These are phyloP conservation scores for Ernsta delagoae DNA, from an alignment of 2,888 invertebrate species.

Conservation along the genomic window DNA sequence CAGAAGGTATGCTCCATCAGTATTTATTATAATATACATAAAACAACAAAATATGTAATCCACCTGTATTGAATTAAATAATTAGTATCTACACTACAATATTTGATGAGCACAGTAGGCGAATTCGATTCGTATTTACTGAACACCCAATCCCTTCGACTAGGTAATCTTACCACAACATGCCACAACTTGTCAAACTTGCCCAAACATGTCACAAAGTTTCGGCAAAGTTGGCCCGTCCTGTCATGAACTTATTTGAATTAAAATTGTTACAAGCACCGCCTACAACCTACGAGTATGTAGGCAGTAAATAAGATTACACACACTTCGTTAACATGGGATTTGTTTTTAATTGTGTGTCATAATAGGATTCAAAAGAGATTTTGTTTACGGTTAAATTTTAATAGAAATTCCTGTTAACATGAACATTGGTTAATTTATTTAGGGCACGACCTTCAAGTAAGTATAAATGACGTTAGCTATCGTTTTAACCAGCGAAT, in stretches of 20 bases:
- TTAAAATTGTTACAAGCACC: neutral
- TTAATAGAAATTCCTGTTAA: neutral
- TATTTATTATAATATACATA: too few species aligned
- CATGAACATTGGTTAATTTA: too few species aligned
- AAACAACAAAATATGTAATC: too few species aligned
- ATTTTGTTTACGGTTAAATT: neutral
- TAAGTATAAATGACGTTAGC: too few species aligned
- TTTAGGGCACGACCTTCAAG: too few species aligned
- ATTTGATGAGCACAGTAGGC: too few species aligned
- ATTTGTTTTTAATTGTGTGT: conserved; percentile 1
- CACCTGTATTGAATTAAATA: too few species aligned
- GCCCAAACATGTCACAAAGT: neutral
- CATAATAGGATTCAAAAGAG: conserved; percentile 4
- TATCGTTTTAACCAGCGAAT: too few species aligned
- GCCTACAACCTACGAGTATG: neutral
- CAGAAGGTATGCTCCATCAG: too few species aligned
- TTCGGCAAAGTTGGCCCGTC: neutral
- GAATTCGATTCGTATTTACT: neutral
- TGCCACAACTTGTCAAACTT: conserved; percentile 4
- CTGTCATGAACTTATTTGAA: neutral
- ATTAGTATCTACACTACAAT: too few species aligned
- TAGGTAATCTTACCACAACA: neutral
- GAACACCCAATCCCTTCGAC: neutral
- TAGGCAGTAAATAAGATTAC: conserved; percentile 1
- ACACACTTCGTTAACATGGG: neutral